phyloP scores from a whole-genome alignment of 2,797 vertebrate genomes.

The Rhinogobio ventralis region DNA sequence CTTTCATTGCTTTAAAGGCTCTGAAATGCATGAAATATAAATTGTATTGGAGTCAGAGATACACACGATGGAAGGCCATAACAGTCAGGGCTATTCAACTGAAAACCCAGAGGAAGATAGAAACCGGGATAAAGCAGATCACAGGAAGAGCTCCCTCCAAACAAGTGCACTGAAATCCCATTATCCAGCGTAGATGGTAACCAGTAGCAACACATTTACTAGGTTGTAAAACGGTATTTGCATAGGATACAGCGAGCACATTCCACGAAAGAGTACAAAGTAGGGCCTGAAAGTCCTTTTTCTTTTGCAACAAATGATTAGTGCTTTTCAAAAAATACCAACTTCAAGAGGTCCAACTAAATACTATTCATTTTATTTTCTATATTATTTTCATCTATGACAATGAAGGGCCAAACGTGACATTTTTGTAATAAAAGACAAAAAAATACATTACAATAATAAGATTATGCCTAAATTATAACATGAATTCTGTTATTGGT shows the following conservation, averaged over 20 bases:
- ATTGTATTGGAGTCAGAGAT: constrained; percentile 40
- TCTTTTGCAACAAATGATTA: not conserved
- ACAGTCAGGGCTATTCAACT: constrained; percentile 41
- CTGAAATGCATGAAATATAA: constrained; percentile 49
- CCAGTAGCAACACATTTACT: constrained; percentile 40
- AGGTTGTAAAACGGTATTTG: constrained; percentile 24
- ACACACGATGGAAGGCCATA: constrained; percentile 22
- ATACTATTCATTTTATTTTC: not conserved
- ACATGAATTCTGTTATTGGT: not conserved
- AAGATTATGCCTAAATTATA: not conserved
- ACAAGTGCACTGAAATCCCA: constrained; percentile 36
- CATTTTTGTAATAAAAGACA: not conserved
- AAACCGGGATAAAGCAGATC: constrained; percentile 46
- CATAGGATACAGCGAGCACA: not conserved
- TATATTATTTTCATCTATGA: not conserved
- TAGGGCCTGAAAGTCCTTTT: not conserved
- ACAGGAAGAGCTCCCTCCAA: constrained; percentile 30
- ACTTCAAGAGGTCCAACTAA: not conserved
- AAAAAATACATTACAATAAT: not conserved
- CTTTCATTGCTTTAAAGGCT: constrained; percentile 31
- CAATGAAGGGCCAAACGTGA: not conserved
- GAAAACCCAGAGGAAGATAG: constrained; percentile 36
- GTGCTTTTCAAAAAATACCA: not conserved
- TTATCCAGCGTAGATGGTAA: constrained; percentile 36
- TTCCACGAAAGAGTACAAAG: not conserved